Evolutionary conservation across 2,113 vertebrate species (phyloP), one percentile per base, ranked within the genome.

Genomic region (Bubalus kerabau): DNA sequence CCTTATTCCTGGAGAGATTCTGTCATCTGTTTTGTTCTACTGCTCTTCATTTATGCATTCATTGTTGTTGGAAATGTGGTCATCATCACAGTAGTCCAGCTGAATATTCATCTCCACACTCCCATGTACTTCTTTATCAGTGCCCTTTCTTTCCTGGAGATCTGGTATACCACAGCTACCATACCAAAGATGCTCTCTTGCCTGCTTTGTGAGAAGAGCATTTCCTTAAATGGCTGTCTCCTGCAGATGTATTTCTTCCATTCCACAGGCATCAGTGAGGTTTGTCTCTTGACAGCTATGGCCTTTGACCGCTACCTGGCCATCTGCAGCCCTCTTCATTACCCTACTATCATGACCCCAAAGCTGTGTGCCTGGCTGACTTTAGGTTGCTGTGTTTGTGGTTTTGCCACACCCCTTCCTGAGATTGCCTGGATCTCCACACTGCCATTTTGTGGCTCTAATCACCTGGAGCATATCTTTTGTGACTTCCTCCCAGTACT

Each of bases 121-220:
- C 97, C 98, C 26, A 98, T 98, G 98, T 98, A 98, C 60, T 92
- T 95, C 40, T 98, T 98, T 7, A 96, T 98, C 46, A 94, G 90
- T 0, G 52, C 76, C 26, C 97, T 98, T n/a, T 97, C 97, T 17
- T 94, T 91, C 43, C 85, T 98, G 87, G 98, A 98, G 92, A 90
- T 98, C 24, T 97, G 95, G 95, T 97, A 97, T 4, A 98, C 97
- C 56, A 98, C 95, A 6, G 90, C 92, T 28, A 98, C 97, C 62
- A 97, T 96, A 23, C 97, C 95, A 3, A 59, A 96, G 57, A 96
- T 98, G 97, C 95, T 96, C 0, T 88, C 95, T 8, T 91, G 89
- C 36, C 82, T 98, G 19, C 94, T 97, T 7, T 54, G 90, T 28
- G 60, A 93, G 26, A 85, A 78, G 71, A 97, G 21, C 3, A 97